Evolutionary conservation across 1,140 invertebrate species (phyloP).

Genomic region (Caerostris darwini): DNA sequence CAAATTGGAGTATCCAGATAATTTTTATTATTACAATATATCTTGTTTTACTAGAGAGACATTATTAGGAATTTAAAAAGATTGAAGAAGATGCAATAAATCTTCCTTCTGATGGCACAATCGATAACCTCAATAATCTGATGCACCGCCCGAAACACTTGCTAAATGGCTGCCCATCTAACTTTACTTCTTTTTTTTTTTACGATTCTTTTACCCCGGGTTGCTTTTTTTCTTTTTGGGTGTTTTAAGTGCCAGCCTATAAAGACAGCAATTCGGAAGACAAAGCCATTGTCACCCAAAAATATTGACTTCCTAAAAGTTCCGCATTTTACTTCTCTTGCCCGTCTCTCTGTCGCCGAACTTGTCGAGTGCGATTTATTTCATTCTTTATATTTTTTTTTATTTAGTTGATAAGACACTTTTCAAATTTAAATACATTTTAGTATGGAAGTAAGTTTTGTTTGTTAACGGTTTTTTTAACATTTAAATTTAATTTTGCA

Average conservation of each 20-base stretch:
- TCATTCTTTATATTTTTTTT: neutral
- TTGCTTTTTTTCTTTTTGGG: too few relatives aligned
- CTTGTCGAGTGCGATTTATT: neutral
- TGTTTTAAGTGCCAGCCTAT: neutral
- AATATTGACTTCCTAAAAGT: constrained; percentile 27
- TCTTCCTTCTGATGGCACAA: neutral
- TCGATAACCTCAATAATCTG: constrained; percentile 10
- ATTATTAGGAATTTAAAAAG: too few relatives aligned
- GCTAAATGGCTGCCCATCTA: neutral
- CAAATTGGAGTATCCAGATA: too few relatives aligned
- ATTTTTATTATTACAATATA: too few relatives aligned
- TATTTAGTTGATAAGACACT: neutral
- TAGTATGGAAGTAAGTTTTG: too few relatives aligned
- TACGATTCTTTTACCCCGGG: neutral
- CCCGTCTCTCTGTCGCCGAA: neutral
- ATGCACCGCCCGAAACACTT: neutral
- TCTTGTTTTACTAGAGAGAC: too few relatives aligned
- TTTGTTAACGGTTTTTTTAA: too few relatives aligned
- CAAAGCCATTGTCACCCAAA: constrained; percentile 38
- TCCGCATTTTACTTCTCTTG: neutral
- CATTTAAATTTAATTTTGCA: too few relatives aligned
- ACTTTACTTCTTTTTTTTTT: neutral
- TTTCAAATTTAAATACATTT: neutral
- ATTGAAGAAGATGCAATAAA: neutral
- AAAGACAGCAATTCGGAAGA: constrained; percentile 5